These are phyloP conservation scores for Peromyscus nudipes DNA, from an alignment of 2,797 vertebrate genomes.

Conservation along the genomic window DNA sequence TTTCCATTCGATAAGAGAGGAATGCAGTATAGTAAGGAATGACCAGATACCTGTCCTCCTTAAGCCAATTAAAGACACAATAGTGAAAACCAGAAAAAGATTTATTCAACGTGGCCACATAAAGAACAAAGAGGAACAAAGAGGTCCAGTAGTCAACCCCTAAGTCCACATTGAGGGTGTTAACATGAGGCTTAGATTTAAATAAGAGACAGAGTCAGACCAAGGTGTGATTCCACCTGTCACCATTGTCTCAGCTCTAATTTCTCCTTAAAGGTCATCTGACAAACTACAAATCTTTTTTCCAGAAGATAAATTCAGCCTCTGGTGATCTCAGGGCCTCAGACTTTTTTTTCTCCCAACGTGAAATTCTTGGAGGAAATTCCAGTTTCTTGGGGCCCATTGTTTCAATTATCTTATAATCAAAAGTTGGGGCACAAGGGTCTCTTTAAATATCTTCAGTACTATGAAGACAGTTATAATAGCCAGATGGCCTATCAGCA, in stretches of 20 bases:
- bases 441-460: background rate
- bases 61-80: background rate
- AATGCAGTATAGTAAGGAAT: background rate
- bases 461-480: background rate
- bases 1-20: background rate
- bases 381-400: background rate
- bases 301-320: background rate
- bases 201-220: background rate
- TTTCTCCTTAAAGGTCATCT: slow-evolving; percentile 2
- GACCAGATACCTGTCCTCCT: background rate
- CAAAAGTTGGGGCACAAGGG: background rate
- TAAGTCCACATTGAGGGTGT: background rate
- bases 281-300: background rate
- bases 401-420: background rate
- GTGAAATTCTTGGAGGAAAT: background rate
- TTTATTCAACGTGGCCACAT: background rate
- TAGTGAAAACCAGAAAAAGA: background rate
- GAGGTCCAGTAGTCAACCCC: background rate
- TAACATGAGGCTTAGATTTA: background rate
- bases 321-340: background rate
- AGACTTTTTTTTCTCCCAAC: background rate
- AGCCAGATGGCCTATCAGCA: background rate
- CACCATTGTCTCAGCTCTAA: background rate
- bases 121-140: background rate
- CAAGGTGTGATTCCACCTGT: background rate